These are phyloP conservation scores for Cylindroiulus punctatus DNA, from an alignment of 2,888 invertebrate genomes.

Conservation along the genomic window DNA sequence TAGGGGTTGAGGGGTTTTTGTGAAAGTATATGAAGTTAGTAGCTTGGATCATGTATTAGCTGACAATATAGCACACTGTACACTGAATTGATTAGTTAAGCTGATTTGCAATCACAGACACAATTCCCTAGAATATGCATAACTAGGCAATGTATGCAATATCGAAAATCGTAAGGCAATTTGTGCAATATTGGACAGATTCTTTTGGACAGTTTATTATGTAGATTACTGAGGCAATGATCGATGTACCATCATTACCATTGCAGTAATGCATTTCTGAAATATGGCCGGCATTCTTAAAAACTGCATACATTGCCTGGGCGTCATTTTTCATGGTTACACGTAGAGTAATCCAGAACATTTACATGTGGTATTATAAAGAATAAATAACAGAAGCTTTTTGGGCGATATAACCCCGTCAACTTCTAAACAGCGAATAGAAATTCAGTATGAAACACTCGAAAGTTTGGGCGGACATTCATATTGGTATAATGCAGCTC, in stretches of 20 bases:
- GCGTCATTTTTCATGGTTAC: background rate
- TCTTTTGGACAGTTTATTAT: background rate
- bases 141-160: background rate
- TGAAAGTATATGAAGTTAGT: background rate
- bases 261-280: background rate
- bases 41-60: background rate
- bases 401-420: background rate
- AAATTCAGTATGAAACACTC: conserved; percentile 20
- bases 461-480: conserved; percentile 3
- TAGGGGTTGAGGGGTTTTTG: background rate
- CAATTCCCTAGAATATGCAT: background rate
- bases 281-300: background rate
- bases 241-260: background rate
- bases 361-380: background rate
- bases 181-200: conserved; percentile 1
- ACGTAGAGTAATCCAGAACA: background rate
- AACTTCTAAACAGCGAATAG: conserved; percentile 11
- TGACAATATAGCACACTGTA: background rate
- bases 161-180: conserved; percentile 9
- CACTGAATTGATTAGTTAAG: background rate
- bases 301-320: background rate
- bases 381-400: background rate
- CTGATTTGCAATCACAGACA: background rate
- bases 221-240: background rate
- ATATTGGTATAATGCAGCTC: conserved; percentile 19